phyloP scores from a whole-genome alignment of 64 coral and sea anemone species.

The Catalaphyllia jardinei region DNA sequence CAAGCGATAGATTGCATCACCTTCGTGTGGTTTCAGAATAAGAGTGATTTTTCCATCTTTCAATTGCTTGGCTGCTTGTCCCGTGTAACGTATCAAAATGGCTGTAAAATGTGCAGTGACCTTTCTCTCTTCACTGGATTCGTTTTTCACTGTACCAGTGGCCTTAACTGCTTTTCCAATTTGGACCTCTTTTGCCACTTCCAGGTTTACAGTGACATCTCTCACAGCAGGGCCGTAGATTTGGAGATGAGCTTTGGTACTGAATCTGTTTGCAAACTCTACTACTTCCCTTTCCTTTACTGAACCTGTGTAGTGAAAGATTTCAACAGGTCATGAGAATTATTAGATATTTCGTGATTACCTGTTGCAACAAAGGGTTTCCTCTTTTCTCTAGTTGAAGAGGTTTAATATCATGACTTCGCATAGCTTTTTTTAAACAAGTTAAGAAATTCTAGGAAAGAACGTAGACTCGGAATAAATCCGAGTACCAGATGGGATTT shows the following conservation, averaged over 20 bases:
- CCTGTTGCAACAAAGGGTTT: too few relatives aligned
- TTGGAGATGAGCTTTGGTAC: slow-evolving; percentile 32
- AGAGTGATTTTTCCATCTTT: neutral
- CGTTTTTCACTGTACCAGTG: slow-evolving; percentile 17
- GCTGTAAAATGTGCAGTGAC: slow-evolving; percentile 13
- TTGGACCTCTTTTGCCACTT: neutral
- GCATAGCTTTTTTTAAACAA: too few relatives aligned
- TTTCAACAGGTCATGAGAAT: too few relatives aligned
- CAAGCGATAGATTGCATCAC: neutral
- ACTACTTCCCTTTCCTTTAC: slow-evolving; percentile 44
- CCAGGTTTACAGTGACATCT: slow-evolving; percentile 9
- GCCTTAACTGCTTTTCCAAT: slow-evolving; percentile 25
- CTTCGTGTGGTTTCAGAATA: neutral
- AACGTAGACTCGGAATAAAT: too few relatives aligned
- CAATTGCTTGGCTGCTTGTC: slow-evolving; percentile 1
- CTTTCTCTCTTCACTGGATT: slow-evolving; percentile 31
- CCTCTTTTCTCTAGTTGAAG: too few relatives aligned
- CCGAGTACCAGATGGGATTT: too few relatives aligned
- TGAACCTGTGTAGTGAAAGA: slow-evolving; percentile 41
- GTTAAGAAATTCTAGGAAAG: too few relatives aligned
- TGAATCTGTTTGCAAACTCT: slow-evolving; percentile 42
- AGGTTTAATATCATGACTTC: too few relatives aligned
- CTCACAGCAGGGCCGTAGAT: slow-evolving; percentile 5
- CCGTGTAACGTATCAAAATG: slow-evolving; percentile 42
- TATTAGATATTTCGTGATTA: too few relatives aligned